phyloP scores from a whole-genome alignment of 2,113 vertebrate species.

The Galbula dea region DNA sequence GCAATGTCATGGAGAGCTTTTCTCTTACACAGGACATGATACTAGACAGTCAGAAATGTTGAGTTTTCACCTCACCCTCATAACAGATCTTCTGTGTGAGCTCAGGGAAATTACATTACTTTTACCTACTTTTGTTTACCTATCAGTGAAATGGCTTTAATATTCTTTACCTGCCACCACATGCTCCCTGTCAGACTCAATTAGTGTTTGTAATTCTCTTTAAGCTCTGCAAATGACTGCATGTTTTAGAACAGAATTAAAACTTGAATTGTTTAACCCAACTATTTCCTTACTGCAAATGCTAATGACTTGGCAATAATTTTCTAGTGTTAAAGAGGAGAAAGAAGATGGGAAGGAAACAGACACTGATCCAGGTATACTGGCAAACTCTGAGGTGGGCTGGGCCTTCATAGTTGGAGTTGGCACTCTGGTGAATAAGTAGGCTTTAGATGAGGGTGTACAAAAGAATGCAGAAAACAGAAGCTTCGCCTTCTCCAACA shows the following conservation, averaged over 20 bases:
- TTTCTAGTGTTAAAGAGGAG: background rate
- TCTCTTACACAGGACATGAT: background rate
- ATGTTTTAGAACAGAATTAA: slow-evolving; percentile 37
- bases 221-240: slow-evolving; percentile 26
- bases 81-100: background rate
- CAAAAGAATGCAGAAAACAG: background rate
- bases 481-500: background rate
- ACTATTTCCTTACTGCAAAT: background rate
- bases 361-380: background rate
- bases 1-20: slow-evolving; percentile 9
- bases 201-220: slow-evolving; percentile 45
- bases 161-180: slow-evolving; percentile 36
- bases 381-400: background rate
- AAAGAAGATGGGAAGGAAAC: background rate
- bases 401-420: background rate
- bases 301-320: background rate
- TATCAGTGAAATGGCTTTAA: slow-evolving; percentile 29
- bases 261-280: slow-evolving; percentile 18
- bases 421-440: background rate
- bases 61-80: background rate
- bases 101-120: slow-evolving; percentile 9
- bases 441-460: background rate
- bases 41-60: background rate
- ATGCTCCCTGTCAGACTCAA: background rate
- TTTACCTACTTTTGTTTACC: slow-evolving; percentile 42